Evolutionary conservation across 1,140 invertebrate species (phyloP).

Genomic region (Bombus impatiens): DNA sequence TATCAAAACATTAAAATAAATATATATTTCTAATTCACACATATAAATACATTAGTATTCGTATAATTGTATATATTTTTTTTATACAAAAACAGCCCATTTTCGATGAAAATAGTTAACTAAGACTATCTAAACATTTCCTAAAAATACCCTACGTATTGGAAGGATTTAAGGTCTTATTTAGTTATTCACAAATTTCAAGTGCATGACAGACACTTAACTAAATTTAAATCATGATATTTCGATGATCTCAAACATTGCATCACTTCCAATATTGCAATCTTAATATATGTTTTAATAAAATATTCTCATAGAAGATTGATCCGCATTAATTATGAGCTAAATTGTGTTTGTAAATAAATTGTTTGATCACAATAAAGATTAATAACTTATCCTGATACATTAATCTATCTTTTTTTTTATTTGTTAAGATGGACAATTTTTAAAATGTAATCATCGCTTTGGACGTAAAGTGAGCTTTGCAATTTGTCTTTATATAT

Average conservation of each 20-base stretch:
- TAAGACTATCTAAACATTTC: slow-evolving; percentile 1
- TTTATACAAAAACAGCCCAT: slow-evolving; percentile 19
- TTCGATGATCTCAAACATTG: not conserved
- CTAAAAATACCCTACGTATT: not conserved
- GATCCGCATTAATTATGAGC: slow-evolving; percentile 27
- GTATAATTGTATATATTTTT: slow-evolving; percentile 5
- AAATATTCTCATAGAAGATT: slow-evolving; percentile 21
- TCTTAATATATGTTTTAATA: not conserved
- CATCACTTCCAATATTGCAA: not conserved
- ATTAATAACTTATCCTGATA: slow-evolving; percentile 23
- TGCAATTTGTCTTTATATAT: slow-evolving; percentile 67
- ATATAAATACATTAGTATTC: not conserved
- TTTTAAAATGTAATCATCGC: slow-evolving; percentile 35
- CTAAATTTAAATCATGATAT: slow-evolving; percentile 10
- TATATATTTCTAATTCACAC: not conserved
- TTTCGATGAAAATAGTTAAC: slow-evolving; percentile 26
- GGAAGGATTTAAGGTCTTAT: slow-evolving; percentile 25
- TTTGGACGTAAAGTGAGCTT: slow-evolving; percentile 50
- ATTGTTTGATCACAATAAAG: slow-evolving; percentile 32
- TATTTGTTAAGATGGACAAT: slow-evolving; percentile 19
- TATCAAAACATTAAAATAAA: slow-evolving; percentile 35
- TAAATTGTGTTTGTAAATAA: slow-evolving; percentile 21
- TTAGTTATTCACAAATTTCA: slow-evolving; percentile 5
- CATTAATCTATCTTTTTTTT: slow-evolving; percentile 12
- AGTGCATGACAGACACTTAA: not conserved